phyloP scores from a whole-genome alignment of 1,140 invertebrate species.

The Diabrotica undecimpunctata region DNA sequence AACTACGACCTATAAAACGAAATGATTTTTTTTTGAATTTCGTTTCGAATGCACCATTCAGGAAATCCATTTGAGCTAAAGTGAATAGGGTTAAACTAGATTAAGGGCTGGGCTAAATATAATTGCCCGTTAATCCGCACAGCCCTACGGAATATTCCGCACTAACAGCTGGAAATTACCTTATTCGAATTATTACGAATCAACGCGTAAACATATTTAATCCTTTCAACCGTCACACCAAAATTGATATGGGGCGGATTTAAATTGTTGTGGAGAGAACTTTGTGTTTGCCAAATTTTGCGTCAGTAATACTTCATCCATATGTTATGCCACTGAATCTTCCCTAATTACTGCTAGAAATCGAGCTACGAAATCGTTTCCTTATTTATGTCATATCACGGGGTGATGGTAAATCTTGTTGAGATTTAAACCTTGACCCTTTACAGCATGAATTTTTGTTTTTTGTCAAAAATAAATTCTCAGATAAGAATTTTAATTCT shows the following conservation, averaged over 20 bases:
- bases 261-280: not conserved
- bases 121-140: conserved; percentile 19
- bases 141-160: conserved; percentile 20
- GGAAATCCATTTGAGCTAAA: not conserved
- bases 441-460: no score
- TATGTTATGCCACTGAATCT: not conserved
- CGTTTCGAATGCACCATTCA: not conserved
- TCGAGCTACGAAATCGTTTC: not conserved
- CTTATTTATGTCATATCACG: no score
- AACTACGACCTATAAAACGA: not conserved
- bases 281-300: not conserved
- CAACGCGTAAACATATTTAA: conserved; percentile 20
- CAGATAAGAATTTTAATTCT: no score
- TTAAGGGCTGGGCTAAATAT: conserved; percentile 13
- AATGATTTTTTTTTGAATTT: not conserved
- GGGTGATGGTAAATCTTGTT: no score
- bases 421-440: no score
- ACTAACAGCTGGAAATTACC: conserved; percentile 22
- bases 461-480: no score
- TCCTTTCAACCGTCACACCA: conserved; percentile 16
- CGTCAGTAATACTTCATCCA: not conserved
- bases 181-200: conserved; percentile 23
- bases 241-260: conserved; percentile 4
- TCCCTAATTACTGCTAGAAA: not conserved
- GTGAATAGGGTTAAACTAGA: conserved; percentile 7